Evolutionary conservation across 2,113 vertebrate genomes (phyloP), one percentile per base, ranked within the genome.

Genomic region (Chaetodon trifascialis): DNA sequence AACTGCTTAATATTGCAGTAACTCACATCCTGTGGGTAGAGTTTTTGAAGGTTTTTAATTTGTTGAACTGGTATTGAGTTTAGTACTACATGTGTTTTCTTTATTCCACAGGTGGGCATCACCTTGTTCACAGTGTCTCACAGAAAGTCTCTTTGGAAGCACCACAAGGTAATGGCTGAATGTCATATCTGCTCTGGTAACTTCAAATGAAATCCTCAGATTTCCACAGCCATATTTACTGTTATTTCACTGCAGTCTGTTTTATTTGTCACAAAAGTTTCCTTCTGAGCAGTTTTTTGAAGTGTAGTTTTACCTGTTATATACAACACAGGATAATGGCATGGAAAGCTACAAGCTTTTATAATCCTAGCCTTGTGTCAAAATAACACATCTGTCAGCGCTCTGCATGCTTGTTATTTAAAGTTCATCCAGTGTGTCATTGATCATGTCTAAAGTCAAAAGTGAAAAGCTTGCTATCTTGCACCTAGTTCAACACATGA

Each of bases 71-170:
- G 19, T 23, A 30, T 51, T 12, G 2, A 23, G 40, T 25, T 5
- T 2, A 17, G 12, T 25, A 25, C 1, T 30, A 67, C 0, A 11
- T 66, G 23, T 76, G 14, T 67, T 68, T 47, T 62, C 15, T 88
- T 30, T 75, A 80, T 23, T 73, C 8, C 75, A n/a, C 90, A 99
- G 98, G 98, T 99, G 77, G 97, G 97, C 88, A 99, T 99, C 80
- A 97, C 96, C 21, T 93, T 99, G 86, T 99, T 99, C 94, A 99
- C 98, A 2, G 98, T 99, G 73, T 99, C 98, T 16, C 98, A 99
- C 77, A 97, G 98, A 90, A 99, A 99, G 90, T 99, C 98, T 49
- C 95, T 99, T 58, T 99, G 98, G 98, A 99, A 99, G 60, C 98
- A 99, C 80, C 98, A 99, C 70, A 94, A 97, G 90, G 97, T 98